Conservation (phyloP, 2,797 vertebrate species). For the Brotogeris chrysoptera region DNA sequence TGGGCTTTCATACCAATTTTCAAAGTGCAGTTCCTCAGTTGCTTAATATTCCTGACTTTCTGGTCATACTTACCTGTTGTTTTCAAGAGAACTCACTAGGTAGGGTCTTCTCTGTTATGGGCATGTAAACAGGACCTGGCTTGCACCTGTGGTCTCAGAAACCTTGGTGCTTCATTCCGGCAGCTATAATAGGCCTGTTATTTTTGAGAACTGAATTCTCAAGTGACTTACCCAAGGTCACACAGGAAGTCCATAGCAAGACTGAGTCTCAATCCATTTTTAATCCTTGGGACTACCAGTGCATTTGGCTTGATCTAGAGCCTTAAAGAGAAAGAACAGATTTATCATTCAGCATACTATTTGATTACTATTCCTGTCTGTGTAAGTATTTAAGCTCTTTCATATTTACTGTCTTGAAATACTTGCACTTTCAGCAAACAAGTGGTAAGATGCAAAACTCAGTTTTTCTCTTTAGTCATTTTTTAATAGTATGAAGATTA, state of each 20-base stretch:
- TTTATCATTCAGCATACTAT: background rate
- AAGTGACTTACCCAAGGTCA: constrained; percentile 45
- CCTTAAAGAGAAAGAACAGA: constrained; percentile 6
- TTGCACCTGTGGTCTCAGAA: background rate
- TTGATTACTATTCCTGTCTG: background rate
- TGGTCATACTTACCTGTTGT: background rate
- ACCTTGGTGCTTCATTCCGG: constrained; percentile 11
- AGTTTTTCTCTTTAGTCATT: background rate
- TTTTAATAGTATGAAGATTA: background rate
- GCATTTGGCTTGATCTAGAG: background rate
- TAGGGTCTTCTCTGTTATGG: background rate
- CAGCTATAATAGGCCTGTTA: constrained; percentile 21
- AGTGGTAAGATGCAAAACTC: background rate
- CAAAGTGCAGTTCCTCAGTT: background rate
- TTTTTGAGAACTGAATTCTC: constrained; percentile 56
- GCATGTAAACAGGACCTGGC: background rate
- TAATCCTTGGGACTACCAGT: constrained; percentile 6
- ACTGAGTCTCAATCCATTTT: constrained; percentile 33
- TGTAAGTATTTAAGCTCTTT: background rate
- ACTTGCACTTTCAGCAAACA: background rate
- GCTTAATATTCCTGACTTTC: background rate
- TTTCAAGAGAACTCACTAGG: background rate
- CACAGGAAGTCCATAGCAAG: constrained; percentile 39
- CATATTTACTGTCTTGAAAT: background rate
- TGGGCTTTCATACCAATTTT: background rate